Evolutionary conservation across 2,888 invertebrate species (phyloP).

Genomic region (Synanthedon myopaeformis): DNA sequence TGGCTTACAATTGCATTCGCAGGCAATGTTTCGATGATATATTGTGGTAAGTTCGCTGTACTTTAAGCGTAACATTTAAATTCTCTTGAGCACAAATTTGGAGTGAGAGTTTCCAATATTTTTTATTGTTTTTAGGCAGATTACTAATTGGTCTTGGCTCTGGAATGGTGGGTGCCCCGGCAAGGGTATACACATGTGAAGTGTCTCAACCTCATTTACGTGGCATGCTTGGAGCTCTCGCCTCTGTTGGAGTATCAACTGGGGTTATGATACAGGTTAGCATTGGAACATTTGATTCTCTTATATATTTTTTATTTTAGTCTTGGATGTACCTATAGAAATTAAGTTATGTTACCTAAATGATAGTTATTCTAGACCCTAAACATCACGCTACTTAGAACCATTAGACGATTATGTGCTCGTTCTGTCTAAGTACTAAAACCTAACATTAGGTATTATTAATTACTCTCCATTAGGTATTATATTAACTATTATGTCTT

Average conservation of each 20-base stretch:
- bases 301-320: too few relatives aligned
- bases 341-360: too few relatives aligned
- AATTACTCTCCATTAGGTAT: too few relatives aligned
- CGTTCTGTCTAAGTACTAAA: too few relatives aligned
- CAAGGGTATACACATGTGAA: slow-evolving; percentile 77
- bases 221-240: slow-evolving; percentile 79
- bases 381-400: too few relatives aligned
- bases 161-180: slow-evolving; percentile 80
- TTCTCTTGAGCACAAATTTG: not conserved
- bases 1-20: slow-evolving; percentile 75
- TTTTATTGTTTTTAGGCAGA: slow-evolving; percentile 42
- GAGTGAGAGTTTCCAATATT: not conserved
- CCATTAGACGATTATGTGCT: too few relatives aligned
- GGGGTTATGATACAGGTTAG: slow-evolving; percentile 73
- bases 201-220: slow-evolving; percentile 79
- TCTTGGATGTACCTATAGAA: too few relatives aligned
- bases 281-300: not conserved
- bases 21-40: slow-evolving; percentile 71
- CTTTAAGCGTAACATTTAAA: not conserved
- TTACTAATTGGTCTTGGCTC: slow-evolving; percentile 77
- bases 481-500: too few relatives aligned
- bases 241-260: slow-evolving; percentile 79
- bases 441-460: too few relatives aligned
- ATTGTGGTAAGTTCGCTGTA: slow-evolving; percentile 53
- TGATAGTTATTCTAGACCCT: too few relatives aligned